Percentiles rank a stretch among this genome's conserved stretches.
Evolutionary conservation across 2,888 invertebrate species (phyloP).

Genomic region (Tenodera sinensis): DNA sequence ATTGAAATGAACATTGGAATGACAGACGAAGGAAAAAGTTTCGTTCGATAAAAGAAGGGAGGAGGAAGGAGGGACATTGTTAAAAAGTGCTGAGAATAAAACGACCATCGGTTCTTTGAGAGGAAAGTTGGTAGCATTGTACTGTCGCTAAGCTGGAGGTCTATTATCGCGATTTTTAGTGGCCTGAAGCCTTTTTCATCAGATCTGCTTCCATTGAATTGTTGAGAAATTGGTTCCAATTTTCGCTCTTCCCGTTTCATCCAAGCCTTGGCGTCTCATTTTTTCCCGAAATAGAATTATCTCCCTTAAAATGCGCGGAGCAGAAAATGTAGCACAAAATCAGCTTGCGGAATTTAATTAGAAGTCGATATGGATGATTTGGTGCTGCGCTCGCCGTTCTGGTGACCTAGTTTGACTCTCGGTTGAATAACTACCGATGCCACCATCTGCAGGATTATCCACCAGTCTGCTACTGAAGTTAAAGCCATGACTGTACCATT

Average conservation of each 20-base stretch:
- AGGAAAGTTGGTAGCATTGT: neutral
- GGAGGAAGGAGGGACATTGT: neutral
- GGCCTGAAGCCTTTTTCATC: neutral
- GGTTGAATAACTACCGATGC: too few species aligned
- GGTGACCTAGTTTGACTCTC: too few species aligned
- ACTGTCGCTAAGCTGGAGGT: neutral
- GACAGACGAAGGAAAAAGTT: neutral
- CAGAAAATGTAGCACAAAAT: neutral
- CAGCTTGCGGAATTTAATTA: neutral
- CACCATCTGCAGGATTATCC: too few species aligned
- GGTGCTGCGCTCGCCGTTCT: neutral
- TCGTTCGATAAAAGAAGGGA: neutral
- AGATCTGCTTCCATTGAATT: neutral
- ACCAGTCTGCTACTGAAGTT: too few species aligned
- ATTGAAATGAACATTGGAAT: neutral
- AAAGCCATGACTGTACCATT: too few species aligned
- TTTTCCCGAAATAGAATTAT: neutral
- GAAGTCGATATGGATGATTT: neutral
- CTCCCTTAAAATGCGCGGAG: neutral
- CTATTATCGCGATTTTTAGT: neutral
- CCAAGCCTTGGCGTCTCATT: neutral
- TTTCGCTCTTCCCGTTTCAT: neutral
- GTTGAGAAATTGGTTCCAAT: neutral
- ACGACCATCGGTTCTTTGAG: neutral
- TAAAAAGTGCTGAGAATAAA: neutral